Evolutionary conservation across 2,797 vertebrate genomes (phyloP).

Genomic region (Zenarchopterus dispar): DNA sequence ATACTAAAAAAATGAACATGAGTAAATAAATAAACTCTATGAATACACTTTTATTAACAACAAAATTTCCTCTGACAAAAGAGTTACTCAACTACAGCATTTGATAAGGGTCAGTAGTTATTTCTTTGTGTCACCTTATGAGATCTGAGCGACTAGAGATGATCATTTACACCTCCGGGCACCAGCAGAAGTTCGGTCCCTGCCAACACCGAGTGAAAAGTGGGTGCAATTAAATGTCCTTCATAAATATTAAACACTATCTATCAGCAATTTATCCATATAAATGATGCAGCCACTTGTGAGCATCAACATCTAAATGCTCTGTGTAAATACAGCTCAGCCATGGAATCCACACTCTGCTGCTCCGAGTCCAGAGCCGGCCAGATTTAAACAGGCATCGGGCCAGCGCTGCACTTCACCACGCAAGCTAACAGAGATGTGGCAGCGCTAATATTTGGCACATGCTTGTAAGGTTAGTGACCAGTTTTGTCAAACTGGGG

Average conservation of each 20-base stretch:
- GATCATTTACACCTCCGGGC: constrained; percentile 54
- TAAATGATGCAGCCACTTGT: constrained; percentile 74
- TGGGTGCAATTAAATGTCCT: constrained; percentile 72
- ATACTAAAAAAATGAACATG: constrained; percentile 4
- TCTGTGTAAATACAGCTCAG: constrained; percentile 77
- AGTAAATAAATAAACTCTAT: constrained; percentile 28
- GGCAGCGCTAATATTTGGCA: constrained; percentile 63
- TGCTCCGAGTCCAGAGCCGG: constrained; percentile 73
- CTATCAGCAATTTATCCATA: constrained; percentile 72
- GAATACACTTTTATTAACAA: constrained; percentile 37
- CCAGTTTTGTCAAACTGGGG: constrained; percentile 61
- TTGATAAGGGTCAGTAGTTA: constrained; percentile 27
- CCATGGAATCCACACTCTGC: constrained; percentile 60
- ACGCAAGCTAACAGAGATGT: constrained; percentile 53
- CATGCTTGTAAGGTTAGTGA: constrained; percentile 56
- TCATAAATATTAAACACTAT: constrained; percentile 76
- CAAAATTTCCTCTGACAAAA: constrained; percentile 3
- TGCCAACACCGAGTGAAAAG: constrained; percentile 60
- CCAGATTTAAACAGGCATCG: constrained; percentile 52
- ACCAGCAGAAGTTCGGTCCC: constrained; percentile 36
- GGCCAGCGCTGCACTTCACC: constrained; percentile 72
- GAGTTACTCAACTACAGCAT: constrained; percentile 36
- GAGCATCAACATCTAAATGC: constrained; percentile 74
- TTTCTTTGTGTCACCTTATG: constrained; percentile 39
- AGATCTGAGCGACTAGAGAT: constrained; percentile 24